These are phyloP conservation scores for Melinaea menophilus DNA, from an alignment of 2,888 invertebrate species.

Conservation along the genomic window DNA sequence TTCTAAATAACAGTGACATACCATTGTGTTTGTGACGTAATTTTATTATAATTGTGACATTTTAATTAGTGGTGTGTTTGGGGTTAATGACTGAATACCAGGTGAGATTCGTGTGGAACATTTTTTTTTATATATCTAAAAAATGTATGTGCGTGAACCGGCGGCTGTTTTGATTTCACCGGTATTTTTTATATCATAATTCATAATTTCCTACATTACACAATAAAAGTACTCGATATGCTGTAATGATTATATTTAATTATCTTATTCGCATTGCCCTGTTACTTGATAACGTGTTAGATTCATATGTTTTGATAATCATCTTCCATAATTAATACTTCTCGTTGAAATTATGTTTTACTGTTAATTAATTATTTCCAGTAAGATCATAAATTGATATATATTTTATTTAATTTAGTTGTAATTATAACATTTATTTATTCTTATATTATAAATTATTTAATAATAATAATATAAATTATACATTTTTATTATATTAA, in stretches of 20 bases:
- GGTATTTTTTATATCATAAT: constrained; percentile 34
- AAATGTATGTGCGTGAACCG: constrained; percentile 32
- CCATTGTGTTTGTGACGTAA: constrained; percentile 20
- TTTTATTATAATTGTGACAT: constrained; percentile 24
- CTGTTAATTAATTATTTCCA: no score
- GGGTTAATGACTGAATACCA: constrained; percentile 44
- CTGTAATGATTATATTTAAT: constrained; percentile 17
- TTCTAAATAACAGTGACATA: constrained; percentile 23
- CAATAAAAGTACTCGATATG: constrained; percentile 22
- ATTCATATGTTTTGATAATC: constrained; percentile 13
- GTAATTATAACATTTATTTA: no score
- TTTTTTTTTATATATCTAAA: constrained; percentile 21
- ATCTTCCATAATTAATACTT: constrained; percentile 10
- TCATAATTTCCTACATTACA: constrained; percentile 29
- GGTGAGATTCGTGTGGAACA: constrained; percentile 37
- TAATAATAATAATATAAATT: background rate
- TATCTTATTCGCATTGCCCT: constrained; percentile 4
- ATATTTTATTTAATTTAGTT: no score
- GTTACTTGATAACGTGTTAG: background rate
- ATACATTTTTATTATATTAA: background rate
- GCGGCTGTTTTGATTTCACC: constrained; percentile 40
- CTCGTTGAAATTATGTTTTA: constrained; percentile 12
- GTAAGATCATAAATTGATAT: no score
- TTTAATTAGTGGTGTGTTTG: constrained; percentile 39
- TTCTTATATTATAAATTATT: no score